A percentile compares a stretch with the other conserved stretches of the same genome.
phyloP scores from a whole-genome alignment of 2,113 vertebrate species.

The Taxidea taxus region DNA sequence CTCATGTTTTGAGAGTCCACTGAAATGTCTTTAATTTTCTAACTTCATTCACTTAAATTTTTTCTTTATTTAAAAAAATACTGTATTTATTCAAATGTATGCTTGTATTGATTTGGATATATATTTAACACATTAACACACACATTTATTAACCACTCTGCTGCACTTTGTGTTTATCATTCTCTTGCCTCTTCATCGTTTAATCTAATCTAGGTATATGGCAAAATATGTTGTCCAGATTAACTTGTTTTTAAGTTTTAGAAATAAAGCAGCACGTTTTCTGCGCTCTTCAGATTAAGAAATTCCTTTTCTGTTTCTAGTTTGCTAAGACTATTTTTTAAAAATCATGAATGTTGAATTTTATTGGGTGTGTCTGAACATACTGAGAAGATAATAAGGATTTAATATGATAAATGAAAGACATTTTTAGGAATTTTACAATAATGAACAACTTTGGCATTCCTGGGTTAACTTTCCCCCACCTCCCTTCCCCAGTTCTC shows the following conservation, averaged over 20 bases:
- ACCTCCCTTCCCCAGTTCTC: not conserved
- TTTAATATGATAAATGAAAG: not conserved
- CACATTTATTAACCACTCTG: not conserved
- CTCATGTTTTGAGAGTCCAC: not conserved
- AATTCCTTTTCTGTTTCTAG: not conserved
- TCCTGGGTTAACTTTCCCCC: not conserved
- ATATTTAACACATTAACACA: not conserved
- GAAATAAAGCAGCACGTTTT: not conserved
- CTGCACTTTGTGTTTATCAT: not conserved
- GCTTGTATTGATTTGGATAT: not conserved
- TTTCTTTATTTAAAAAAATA: not conserved
- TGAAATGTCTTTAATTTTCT: not conserved
- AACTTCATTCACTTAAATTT: not conserved
- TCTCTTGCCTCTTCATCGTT: not conserved
- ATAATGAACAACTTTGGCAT: not conserved
- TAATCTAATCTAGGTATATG: not conserved
- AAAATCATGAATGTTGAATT: not conserved
- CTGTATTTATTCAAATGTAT: not conserved
- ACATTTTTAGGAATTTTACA: not conserved
- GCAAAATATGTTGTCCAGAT: not conserved
- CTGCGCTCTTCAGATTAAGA: not conserved
- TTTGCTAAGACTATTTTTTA: not conserved
- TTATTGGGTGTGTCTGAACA: not conserved
- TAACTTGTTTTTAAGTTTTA: not conserved
- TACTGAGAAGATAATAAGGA: not conserved